Base-by-base conservation (phyloP, 2,888 invertebrate species). In the Archaeoteleia sp. region DNA sequence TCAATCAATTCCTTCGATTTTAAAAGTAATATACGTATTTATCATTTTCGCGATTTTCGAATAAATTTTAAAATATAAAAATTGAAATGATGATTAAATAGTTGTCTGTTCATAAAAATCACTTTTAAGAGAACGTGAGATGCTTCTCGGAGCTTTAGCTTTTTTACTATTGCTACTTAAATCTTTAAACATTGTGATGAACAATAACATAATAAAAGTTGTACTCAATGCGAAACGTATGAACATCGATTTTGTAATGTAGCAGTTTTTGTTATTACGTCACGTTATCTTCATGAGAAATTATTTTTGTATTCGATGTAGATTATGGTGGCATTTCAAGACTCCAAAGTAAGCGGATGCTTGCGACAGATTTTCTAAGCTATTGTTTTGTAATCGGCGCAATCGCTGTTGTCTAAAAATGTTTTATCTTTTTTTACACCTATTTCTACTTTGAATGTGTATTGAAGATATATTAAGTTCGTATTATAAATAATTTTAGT, bases 241-340 rank as follows among this genome's bases (percentile, higher is more conserved):
- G n/a, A n/a, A n/a, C n/a, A n/a, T n/a, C n/a, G n/a, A n/a, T n/a
- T n/a, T n/a, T n/a, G n/a, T n/a, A n/a, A 10, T 10, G n/a, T 12
- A 9, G 6, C 14, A 7, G 13, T 32, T 34, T 34, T 46, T 46
- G 17, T 8, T 46, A 46, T 29, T 39, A 7, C 9, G 34, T 25
- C 29, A 13, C 12, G 1, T 2, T 45, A 29, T n/a, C n/a, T n/a
- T n/a, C 5, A 4, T 6, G 32, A 40, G 34, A 53, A 34, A 53
- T 14, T 53, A 53, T 53, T 53, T 53, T 53, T 53, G 14, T 42
- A 53, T 14, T 10, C 30, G 40, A 6, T 6, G 30, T n/a, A 53
- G 20, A n/a, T 20, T 27, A 23, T 12, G 20, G 17, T 15, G 2
- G 15, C n/a, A n/a, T 37, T 39, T 49, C 20, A 20, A 32, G n/a